phyloP scores from a whole-genome alignment of 2,113 vertebrate genomes.

The Tapirus terrestris region DNA sequence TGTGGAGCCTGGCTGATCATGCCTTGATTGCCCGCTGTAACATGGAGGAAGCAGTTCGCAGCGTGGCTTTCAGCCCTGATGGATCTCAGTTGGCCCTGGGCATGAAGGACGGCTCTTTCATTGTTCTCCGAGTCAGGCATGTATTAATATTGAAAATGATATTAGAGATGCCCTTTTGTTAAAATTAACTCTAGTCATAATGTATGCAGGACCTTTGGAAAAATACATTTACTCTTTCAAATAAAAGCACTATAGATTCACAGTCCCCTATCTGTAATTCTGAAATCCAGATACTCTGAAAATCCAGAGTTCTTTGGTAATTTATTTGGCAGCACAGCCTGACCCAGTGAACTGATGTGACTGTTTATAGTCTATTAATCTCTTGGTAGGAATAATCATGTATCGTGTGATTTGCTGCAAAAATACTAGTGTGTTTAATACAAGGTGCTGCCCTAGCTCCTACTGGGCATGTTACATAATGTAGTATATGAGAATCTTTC shows the following conservation, averaged over 20 bases:
- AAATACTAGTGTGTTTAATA: constrained; percentile 5
- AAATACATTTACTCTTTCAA: neutral
- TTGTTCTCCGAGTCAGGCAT: constrained; percentile 96
- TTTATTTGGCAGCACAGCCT: neutral
- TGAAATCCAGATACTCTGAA: neutral
- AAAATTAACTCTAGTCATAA: neutral
- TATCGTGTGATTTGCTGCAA: neutral
- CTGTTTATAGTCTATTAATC: neutral
- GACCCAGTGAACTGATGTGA: neutral
- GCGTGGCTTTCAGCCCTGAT: constrained; percentile 95
- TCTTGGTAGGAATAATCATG: constrained; percentile 20
- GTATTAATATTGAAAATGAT: neutral
- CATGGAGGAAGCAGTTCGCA: constrained; percentile 96
- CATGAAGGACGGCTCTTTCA: constrained; percentile 99
- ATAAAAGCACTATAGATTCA: neutral
- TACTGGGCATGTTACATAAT: neutral
- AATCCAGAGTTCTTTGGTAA: neutral
- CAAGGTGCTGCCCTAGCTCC: neutral
- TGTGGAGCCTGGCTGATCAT: constrained; percentile 97
- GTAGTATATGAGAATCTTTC: neutral
- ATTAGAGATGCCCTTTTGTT: neutral
- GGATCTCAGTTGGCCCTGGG: constrained; percentile 96
- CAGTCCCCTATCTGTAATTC: neutral
- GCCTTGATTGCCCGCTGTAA: constrained; percentile 97
- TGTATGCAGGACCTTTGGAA: neutral